A percentile compares a stretch with the other conserved stretches of the same genome.
phyloP scores from a whole-genome alignment of 2,888 invertebrate species.

The Lasioglossum calceatum region DNA sequence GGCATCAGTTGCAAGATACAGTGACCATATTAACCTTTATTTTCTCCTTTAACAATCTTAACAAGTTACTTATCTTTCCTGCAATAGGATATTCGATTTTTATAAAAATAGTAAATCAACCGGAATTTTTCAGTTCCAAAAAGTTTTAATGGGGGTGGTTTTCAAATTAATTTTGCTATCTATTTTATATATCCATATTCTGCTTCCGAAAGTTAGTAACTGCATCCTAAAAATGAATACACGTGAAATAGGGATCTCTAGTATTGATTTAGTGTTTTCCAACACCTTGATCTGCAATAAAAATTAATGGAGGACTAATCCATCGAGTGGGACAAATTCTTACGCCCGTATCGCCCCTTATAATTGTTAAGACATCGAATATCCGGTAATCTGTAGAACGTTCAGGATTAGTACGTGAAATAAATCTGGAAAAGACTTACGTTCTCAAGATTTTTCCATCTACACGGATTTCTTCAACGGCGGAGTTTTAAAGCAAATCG shows the following conservation, averaged over 20 bases:
- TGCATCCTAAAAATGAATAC: too few species aligned
- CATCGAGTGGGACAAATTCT: not conserved
- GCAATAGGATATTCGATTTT: too few species aligned
- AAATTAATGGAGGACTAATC: not conserved
- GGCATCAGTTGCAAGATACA: not conserved
- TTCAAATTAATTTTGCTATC: too few species aligned
- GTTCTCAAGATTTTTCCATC: conserved; percentile 10
- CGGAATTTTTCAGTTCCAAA: too few species aligned
- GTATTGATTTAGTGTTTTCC: too few species aligned
- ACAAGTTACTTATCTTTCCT: too few species aligned
- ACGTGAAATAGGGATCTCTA: too few species aligned
- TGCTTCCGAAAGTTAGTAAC: too few species aligned
- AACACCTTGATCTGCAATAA: not conserved
- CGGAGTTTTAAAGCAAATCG: conserved; percentile 44
- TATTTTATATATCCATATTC: too few species aligned
- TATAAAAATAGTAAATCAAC: too few species aligned
- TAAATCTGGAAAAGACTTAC: conserved; percentile 40
- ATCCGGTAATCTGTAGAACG: conserved; percentile 10
- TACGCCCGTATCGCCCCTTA: not conserved
- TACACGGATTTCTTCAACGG: conserved; percentile 25
- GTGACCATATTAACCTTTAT: not conserved
- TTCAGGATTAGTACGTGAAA: conserved; percentile 27
- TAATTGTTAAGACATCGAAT: conserved; percentile 14
- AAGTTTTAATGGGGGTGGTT: too few species aligned
- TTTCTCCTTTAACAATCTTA: too few species aligned